Conservation (phyloP, 2,113 vertebrate genomes). For the Psilopsiagon aurifrons region DNA sequence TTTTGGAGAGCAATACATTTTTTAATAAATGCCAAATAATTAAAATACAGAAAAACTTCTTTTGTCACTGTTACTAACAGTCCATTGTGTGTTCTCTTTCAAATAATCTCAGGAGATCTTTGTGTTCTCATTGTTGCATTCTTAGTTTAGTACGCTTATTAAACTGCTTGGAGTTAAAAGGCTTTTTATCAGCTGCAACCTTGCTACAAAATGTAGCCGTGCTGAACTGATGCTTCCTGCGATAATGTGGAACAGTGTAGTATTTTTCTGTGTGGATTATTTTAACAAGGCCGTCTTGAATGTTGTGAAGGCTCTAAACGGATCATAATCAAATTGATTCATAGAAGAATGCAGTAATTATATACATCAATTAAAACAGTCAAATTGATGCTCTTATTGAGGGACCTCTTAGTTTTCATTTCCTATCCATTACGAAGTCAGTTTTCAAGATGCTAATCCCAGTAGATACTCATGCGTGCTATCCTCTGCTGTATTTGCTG, state of each 20-base stretch:
- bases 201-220: not conserved
- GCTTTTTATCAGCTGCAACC: not conserved
- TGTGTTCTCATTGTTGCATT: not conserved
- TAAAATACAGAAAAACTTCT: not conserved
- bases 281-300: not conserved
- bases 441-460: not conserved
- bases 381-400: not conserved
- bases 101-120: not conserved
- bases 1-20: not conserved
- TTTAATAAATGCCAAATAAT: not conserved
- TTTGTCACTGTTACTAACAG: not conserved
- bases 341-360: not conserved
- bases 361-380: not conserved
- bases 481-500: accelerated
- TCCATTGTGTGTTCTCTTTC: not conserved
- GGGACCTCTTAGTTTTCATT: not conserved
- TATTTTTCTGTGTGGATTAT: not conserved
- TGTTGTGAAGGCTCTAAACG: not conserved
- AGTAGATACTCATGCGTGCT: accelerated
- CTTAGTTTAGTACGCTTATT: not conserved
- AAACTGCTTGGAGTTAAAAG: not conserved
- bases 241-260: not conserved
- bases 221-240: not conserved
- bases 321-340: not conserved
- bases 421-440: not conserved